Conservation (phyloP, 1,140 invertebrate species). For the Orussus abietinus region DNA sequence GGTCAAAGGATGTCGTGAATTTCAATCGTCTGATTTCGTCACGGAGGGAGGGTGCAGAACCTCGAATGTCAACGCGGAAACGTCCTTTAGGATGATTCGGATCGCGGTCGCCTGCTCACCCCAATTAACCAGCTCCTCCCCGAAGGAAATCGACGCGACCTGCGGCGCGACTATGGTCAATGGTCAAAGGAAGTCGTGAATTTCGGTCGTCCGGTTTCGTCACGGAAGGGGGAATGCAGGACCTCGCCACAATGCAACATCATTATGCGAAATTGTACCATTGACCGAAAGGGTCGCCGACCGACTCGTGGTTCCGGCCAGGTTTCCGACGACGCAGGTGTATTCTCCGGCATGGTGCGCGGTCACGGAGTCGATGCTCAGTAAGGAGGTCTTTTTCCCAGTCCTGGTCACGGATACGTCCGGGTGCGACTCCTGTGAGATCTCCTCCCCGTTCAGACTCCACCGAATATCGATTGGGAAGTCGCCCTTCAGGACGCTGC, state of each 20-base stretch:
- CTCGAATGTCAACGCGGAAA: constrained; percentile 65
- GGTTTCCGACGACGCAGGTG: constrained; percentile 72
- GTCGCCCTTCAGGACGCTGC: constrained; percentile 70
- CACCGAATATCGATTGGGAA: constrained; percentile 67
- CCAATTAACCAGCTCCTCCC: too few relatives aligned
- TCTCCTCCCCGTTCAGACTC: constrained; percentile 66
- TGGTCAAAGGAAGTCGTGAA: constrained; percentile 66
- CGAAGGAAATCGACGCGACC: too few relatives aligned
- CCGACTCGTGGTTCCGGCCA: constrained; percentile 63
- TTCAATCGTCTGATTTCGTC: constrained; percentile 65
- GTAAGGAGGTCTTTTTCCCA: constrained; percentile 67
- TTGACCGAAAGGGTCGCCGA: constrained; percentile 67
- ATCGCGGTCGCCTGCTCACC: too few relatives aligned
- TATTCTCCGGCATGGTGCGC: constrained; percentile 76
- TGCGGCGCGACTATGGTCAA: too few relatives aligned
- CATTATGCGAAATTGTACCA: constrained; percentile 52
- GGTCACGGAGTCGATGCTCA: constrained; percentile 68
- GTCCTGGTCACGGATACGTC: constrained; percentile 68
- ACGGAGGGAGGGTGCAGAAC: too few relatives aligned
- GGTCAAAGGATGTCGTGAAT: constrained; percentile 66
- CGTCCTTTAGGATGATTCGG: constrained; percentile 69
- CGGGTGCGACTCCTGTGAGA: constrained; percentile 54
- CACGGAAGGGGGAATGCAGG: too few relatives aligned
- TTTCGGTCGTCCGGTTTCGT: constrained; percentile 65
- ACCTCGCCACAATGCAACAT: too few relatives aligned